These are phyloP conservation scores for Neoseiulus cucumeris DNA, from an alignment of 1,140 invertebrate genomes.

Conservation along the genomic window DNA sequence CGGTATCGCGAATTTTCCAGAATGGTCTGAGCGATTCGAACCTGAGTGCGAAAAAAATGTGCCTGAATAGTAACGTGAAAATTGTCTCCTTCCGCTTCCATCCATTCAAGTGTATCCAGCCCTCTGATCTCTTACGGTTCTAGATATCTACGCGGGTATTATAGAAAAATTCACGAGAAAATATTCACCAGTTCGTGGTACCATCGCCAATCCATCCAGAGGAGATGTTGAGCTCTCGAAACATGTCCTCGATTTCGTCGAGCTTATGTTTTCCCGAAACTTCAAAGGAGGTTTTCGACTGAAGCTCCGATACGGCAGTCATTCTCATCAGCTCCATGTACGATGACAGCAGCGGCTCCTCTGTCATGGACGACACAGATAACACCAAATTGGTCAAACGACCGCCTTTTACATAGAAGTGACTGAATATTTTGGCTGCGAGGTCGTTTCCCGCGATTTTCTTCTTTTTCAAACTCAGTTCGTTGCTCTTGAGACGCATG, in stretches of 20 bases:
- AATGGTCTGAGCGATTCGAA: background rate
- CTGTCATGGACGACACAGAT: background rate
- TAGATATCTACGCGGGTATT: too few species aligned
- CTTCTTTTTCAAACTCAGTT: background rate
- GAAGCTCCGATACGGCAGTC: background rate
- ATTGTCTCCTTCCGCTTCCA: background rate
- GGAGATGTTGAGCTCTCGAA: background rate
- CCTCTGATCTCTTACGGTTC: too few species aligned
- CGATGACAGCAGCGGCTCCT: background rate
- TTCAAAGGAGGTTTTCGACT: background rate
- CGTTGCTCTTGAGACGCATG: background rate
- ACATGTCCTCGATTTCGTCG: background rate
- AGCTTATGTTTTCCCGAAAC: background rate
- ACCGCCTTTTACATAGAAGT: background rate
- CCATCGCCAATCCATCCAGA: background rate
- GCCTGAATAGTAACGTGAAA: background rate
- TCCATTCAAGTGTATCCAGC: too few species aligned
- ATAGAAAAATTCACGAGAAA: too few species aligned
- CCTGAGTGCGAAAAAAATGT: background rate
- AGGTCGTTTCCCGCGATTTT: background rate
- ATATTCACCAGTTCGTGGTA: background rate
- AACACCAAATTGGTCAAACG: background rate
- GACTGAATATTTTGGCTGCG: background rate
- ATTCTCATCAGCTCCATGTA: background rate
- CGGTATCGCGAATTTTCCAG: background rate